Evolutionary conservation across 2,888 invertebrate species (phyloP).

Genomic region (Drosophila picticornis): DNA sequence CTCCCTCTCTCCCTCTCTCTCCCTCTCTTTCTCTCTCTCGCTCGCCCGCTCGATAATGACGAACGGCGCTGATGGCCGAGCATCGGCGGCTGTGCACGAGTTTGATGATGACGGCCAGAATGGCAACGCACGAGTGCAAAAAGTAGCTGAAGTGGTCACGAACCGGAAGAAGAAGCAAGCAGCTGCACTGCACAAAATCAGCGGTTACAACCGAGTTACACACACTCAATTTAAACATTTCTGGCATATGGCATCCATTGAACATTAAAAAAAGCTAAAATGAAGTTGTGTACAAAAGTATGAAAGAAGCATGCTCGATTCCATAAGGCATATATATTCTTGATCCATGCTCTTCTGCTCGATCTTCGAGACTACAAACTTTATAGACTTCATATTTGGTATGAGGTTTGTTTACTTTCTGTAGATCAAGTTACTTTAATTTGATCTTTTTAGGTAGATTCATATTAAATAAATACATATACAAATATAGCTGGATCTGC

Average conservation of each 20-base stretch:
- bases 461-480: too few species aligned
- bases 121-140: constrained; percentile 40
- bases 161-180: constrained; percentile 35
- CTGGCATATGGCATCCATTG: too few species aligned
- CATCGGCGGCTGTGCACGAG: constrained; percentile 4
- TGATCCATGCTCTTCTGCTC: not conserved
- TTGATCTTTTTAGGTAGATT: too few species aligned
- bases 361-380: not conserved
- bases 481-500: too few species aligned
- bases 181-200: constrained; percentile 36
- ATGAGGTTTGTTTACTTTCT: too few species aligned
- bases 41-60: constrained; percentile 72
- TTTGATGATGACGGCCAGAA: constrained; percentile 7
- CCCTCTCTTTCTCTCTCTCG: not conserved
- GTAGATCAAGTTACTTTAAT: too few species aligned
- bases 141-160: constrained; percentile 55
- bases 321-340: not conserved
- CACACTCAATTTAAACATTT: not conserved
- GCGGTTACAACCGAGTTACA: not conserved
- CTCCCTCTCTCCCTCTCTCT: not conserved
- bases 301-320: not conserved
- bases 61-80: constrained; percentile 37
- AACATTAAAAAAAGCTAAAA: not conserved
- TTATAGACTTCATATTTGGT: not conserved
- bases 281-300: not conserved